Evolutionary conservation across 2,888 invertebrate species (phyloP).

Genomic region (Polylopha cassiicola): DNA sequence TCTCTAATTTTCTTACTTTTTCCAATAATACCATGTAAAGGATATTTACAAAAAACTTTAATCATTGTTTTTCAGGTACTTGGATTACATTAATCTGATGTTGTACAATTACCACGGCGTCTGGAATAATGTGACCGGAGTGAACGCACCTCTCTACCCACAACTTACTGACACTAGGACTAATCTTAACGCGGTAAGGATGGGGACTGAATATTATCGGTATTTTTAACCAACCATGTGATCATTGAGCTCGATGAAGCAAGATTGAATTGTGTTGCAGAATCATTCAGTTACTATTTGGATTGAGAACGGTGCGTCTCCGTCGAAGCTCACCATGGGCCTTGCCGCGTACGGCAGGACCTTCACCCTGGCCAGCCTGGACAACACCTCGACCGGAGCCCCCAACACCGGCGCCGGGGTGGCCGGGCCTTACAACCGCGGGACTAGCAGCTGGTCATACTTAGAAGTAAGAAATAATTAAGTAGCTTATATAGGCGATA

Average conservation of each 20-base stretch:
- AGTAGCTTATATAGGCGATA: no score
- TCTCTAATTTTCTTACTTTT: no score
- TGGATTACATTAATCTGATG: constrained; percentile 81
- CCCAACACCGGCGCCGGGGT: constrained; percentile 63
- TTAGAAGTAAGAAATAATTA: constrained; percentile 23
- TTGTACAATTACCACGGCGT: constrained; percentile 80
- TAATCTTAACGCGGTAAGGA: constrained; percentile 26
- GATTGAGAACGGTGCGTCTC: constrained; percentile 70
- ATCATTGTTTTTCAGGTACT: no score
- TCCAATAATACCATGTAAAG: no score
- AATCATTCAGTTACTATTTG: constrained; percentile 68
- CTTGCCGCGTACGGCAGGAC: constrained; percentile 79
- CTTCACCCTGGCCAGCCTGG: constrained; percentile 71
- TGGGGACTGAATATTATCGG: no score
- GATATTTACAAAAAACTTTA: no score
- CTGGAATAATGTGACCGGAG: constrained; percentile 74
- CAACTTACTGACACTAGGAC: constrained; percentile 34
- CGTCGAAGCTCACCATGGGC: constrained; percentile 78
- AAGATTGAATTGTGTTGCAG: no score
- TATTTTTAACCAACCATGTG: no score
- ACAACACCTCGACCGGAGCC: constrained; percentile 64
- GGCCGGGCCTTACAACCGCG: constrained; percentile 47
- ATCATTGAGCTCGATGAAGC: no score
- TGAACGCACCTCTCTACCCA: constrained; percentile 77
- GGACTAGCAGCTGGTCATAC: constrained; percentile 20